Evolutionary conservation across 2,113 vertebrate species (phyloP).

Genomic region (Vombatus ursinus): DNA sequence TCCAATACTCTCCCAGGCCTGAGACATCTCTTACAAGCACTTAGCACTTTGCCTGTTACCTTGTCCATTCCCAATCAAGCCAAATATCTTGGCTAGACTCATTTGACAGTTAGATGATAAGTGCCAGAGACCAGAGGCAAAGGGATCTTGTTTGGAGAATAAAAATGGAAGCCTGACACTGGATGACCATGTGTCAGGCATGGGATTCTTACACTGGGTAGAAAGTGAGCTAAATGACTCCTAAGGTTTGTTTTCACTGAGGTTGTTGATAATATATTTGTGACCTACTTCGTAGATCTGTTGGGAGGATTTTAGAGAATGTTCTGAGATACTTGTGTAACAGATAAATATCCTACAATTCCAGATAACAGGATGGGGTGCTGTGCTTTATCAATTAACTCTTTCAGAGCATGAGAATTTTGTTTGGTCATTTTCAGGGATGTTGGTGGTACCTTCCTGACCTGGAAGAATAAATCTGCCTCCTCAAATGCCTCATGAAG

Average conservation of each 20-base stretch:
- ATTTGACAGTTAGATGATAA: neutral
- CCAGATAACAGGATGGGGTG: constrained; percentile 31
- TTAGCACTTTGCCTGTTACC: neutral
- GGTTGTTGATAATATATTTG: constrained; percentile 22
- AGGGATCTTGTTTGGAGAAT: neutral
- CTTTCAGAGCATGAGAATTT: constrained; percentile 47
- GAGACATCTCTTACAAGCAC: neutral
- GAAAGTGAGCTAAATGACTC: neutral
- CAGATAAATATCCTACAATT: constrained; percentile 38
- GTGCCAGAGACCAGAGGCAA: neutral
- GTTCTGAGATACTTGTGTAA: constrained; percentile 42
- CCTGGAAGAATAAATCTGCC: constrained; percentile 29
- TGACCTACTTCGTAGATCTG: neutral
- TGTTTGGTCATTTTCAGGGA: constrained; percentile 60
- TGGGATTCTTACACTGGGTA: neutral
- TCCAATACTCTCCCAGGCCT: neutral
- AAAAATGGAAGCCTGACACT: neutral
- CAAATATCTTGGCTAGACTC: neutral
- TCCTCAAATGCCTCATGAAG: constrained; percentile 61
- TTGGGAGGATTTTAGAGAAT: constrained; percentile 48
- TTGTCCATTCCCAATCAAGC: neutral
- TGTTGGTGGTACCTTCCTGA: constrained; percentile 39
- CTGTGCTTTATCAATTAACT: constrained; percentile 29
- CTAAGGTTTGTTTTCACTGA: neutral
- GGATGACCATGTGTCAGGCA: neutral